Conservation (phyloP, 2,797 vertebrate genomes). For the Schizopygopsis malacanthus region DNA sequence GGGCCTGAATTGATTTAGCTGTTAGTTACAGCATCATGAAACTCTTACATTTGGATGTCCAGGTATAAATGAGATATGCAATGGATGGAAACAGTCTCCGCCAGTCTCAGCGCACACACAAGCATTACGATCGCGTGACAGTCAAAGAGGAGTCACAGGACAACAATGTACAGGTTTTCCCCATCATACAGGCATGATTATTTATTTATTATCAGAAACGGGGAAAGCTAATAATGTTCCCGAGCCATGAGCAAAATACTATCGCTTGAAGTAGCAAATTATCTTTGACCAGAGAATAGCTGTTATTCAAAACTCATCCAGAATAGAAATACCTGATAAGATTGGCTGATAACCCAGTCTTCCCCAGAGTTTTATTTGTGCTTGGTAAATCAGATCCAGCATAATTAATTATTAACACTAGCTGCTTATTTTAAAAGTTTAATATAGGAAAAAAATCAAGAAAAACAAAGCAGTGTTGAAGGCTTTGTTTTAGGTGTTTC, state of each 20-base stretch:
- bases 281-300: constrained; percentile 9
- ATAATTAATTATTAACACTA: constrained; percentile 19
- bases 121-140: constrained; percentile 4
- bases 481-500: neutral
- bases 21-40: constrained; percentile 18
- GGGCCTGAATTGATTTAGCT: constrained; percentile 34
- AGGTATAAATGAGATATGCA: constrained; percentile 51
- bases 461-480: neutral
- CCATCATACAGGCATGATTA: neutral
- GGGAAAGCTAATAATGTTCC: neutral
- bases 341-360: constrained; percentile 17
- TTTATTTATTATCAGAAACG: constrained; percentile 10
- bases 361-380: constrained; percentile 15
- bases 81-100: constrained; percentile 11
- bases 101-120: neutral
- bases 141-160: constrained; percentile 35
- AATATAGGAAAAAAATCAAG: neutral
- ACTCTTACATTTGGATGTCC: constrained; percentile 26
- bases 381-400: constrained; percentile 19
- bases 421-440: neutral
- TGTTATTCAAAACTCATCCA: neutral
- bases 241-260: neutral
- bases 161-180: constrained; percentile 32
- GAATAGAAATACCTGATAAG: constrained; percentile 17
- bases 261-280: constrained; percentile 1